Evolutionary conservation across 2,797 vertebrate genomes (phyloP), one percentile per base, ranked within the genome.

Genomic region (Poeciliopsis gracilis): DNA sequence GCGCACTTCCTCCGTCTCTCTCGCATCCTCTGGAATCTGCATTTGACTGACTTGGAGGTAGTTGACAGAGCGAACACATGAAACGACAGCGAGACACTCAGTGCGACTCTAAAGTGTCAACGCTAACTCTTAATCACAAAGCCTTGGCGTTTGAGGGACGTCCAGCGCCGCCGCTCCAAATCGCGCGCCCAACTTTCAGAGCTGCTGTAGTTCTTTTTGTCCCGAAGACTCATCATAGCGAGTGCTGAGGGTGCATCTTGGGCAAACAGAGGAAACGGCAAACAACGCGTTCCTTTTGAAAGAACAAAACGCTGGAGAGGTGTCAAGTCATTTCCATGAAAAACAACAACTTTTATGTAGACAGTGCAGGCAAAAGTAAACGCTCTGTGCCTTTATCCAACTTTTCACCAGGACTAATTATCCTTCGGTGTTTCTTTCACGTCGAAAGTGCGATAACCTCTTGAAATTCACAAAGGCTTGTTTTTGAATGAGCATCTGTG

Each of bases 41-140:
- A 92, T 94, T 92, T 93, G 85, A 92, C 91, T 92, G 84, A 94
- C 92, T 95, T 95, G 94, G 93, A 94, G 90, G 87, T 87, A 91
- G 90, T 92, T 92, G 86, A 93, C 93, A 94, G 92, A 91, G 82
- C 75, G 16, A 78, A 75, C 81, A 93, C 89, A 92, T 94, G 86
- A 94, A 94, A 92, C 85, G 53, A 61, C 86, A 73, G 83, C 59
- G 77, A 85, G 84, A 79, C 86, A 85, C 83, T 86, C 75, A n/a
- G 5, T 85, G 3, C 72, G 45, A 33, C 84, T 84, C 80, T 80
- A 72, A 72, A 75, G 73, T 87, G 84, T 86, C 79, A 80, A 70
- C 76, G 53, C 88, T 87, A 89, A 86, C 89, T 89, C 88, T 90
- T 91, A 81, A 80, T 94, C 90, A 91, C 91, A 92, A 93, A 92